A percentile compares a stretch with the other conserved stretches of the same genome.
Evolutionary conservation across 2,888 invertebrate species (phyloP).

Genomic region (Leptinotarsa rubiginosa): DNA sequence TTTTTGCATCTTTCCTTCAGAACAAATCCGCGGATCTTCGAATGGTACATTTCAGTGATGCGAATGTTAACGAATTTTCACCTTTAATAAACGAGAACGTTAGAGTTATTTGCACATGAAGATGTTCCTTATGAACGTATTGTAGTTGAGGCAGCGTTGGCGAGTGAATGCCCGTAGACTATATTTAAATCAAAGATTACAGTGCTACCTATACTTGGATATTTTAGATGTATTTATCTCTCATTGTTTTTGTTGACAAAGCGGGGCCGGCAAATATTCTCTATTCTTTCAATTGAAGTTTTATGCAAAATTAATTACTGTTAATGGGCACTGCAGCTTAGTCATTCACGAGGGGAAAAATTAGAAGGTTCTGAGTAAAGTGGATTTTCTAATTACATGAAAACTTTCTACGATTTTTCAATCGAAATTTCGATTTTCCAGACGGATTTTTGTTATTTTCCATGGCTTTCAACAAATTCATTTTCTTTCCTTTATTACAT

Average conservation of each 20-base stretch:
- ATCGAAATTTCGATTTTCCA: too few relatives aligned
- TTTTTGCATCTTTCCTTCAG: slow-evolving; percentile 31
- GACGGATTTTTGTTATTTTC: too few relatives aligned
- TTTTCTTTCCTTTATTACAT: too few relatives aligned
- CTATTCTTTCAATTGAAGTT: slow-evolving; percentile 51
- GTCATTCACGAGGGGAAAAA: slow-evolving; percentile 15
- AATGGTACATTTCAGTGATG: neutral
- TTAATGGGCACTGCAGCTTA: slow-evolving; percentile 54
- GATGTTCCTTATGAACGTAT: neutral
- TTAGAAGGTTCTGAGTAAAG: too few relatives aligned
- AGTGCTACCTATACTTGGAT: slow-evolving; percentile 53
- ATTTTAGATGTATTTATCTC: slow-evolving; percentile 60
- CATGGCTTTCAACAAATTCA: too few relatives aligned
- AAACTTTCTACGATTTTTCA: too few relatives aligned
- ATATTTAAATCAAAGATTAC: slow-evolving; percentile 53
- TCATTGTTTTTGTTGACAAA: slow-evolving; percentile 57
- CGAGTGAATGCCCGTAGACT: slow-evolving; percentile 37
- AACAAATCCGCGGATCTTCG: slow-evolving; percentile 10
- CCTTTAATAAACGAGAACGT: neutral
- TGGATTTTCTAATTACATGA: too few relatives aligned
- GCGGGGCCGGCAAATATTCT: slow-evolving; percentile 48
- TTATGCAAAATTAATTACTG: slow-evolving; percentile 58
- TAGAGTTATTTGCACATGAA: neutral
- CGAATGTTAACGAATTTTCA: neutral
- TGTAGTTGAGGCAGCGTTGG: neutral